A percentile compares a stretch with the other conserved stretches of the same genome.
phyloP scores from a whole-genome alignment of 53 echinoderm and acorn worm genomes.

The Antedon mediterranea region DNA sequence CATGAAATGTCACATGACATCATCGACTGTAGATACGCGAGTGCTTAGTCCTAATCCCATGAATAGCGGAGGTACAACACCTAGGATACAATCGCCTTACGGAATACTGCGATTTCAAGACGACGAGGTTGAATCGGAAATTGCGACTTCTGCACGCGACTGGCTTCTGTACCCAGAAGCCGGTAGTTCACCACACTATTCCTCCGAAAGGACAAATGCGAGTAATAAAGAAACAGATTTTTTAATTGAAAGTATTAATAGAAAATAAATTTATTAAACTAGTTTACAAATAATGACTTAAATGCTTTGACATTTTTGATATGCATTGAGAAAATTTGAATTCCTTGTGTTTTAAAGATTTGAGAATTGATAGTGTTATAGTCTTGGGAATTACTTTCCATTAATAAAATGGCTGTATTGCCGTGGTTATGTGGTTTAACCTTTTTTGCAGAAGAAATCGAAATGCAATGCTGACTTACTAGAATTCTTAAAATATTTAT shows the following conservation, averaged over 20 bases:
- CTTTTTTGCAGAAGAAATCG: too few relatives aligned
- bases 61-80: background rate
- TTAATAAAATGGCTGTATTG: too few relatives aligned
- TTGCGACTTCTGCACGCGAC: background rate
- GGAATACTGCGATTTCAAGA: background rate
- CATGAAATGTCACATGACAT: background rate
- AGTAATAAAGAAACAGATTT: background rate
- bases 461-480: too few relatives aligned
- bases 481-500: too few relatives aligned
- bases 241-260: background rate
- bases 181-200: background rate
- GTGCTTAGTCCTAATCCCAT: background rate
- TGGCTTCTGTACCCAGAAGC: background rate
- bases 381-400: too few relatives aligned
- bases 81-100: background rate
- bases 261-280: background rate
- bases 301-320: too few relatives aligned
- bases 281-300: background rate
- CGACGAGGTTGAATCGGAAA: background rate
- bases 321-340: too few relatives aligned
- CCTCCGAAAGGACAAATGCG: background rate
- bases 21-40: background rate
- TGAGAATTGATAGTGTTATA: too few relatives aligned
- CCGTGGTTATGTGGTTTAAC: too few relatives aligned
- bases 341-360: too few relatives aligned